Evolutionary conservation across 2,888 invertebrate species (phyloP).

Genomic region (Mesorhabditis sp.): DNA sequence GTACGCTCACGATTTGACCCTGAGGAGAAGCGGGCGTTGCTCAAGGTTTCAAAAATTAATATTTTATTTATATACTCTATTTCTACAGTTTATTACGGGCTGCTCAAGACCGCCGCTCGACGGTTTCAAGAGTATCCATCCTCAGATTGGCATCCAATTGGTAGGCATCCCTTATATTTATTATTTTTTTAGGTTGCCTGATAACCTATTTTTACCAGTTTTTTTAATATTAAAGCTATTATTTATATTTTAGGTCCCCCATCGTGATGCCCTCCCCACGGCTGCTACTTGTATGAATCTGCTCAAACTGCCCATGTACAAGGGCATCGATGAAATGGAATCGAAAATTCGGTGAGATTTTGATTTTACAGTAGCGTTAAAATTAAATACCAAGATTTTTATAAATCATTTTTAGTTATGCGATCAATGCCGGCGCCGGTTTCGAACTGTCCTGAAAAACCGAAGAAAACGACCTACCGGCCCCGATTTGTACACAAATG

Average conservation of each 20-base stretch:
- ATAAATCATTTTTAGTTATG: conserved; percentile 17
- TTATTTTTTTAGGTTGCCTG: not conserved
- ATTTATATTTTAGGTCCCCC: conserved; percentile 48
- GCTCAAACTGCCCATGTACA: conserved; percentile 75
- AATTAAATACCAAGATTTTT: no score
- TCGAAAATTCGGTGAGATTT: conserved; percentile 18
- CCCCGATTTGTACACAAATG: no score
- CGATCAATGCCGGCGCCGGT: conserved; percentile 32
- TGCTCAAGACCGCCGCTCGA: conserved; percentile 90
- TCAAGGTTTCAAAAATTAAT: conserved; percentile 66
- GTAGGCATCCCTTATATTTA: conserved; percentile 10
- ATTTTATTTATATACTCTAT: not conserved
- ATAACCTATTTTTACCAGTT: not conserved
- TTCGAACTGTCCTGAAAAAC: conserved; percentile 21
- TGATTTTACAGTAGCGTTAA: not conserved
- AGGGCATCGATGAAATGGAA: conserved; percentile 17
- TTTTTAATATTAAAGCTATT: not conserved
- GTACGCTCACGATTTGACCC: conserved; percentile 51
- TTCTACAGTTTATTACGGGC: conserved; percentile 68
- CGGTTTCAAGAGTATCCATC: conserved; percentile 90
- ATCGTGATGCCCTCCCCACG: conserved; percentile 81
- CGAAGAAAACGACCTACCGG: no score
- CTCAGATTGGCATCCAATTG: conserved; percentile 85
- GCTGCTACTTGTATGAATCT: conserved; percentile 98
- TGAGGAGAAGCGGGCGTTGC: conserved; percentile 72